Conservation (phyloP, 1,140 invertebrate species). For the Eurosta solidaginis region DNA sequence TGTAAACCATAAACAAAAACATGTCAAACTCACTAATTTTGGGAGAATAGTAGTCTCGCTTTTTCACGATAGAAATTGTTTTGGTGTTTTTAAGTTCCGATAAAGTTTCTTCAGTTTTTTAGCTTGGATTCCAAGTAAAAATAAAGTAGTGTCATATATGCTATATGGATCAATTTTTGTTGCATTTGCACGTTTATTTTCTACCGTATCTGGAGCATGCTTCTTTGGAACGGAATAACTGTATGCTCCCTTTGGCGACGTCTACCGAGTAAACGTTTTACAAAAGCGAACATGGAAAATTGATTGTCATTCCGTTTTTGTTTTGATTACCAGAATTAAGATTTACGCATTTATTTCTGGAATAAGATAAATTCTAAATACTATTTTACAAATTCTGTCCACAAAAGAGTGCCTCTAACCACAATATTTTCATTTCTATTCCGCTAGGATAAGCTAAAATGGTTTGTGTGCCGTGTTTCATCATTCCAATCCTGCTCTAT, state of each 20-base stretch:
- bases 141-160: too few relatives aligned
- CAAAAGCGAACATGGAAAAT: not conserved
- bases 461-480: slow-evolving; percentile 80
- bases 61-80: too few relatives aligned
- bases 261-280: not conserved
- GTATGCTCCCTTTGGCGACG: not conserved
- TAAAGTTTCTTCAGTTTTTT: too few relatives aligned
- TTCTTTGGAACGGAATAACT: too few relatives aligned
- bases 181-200: too few relatives aligned
- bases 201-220: too few relatives aligned
- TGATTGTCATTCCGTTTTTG: not conserved
- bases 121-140: too few relatives aligned
- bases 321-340: not conserved
- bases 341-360: not conserved
- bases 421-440: not conserved
- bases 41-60: too few relatives aligned
- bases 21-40: too few relatives aligned
- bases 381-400: not conserved
- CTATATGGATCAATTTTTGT: too few relatives aligned
- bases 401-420: not conserved
- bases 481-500: slow-evolving; percentile 74
- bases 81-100: too few relatives aligned
- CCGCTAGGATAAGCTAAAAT: slow-evolving; percentile 56
- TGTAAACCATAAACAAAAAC: too few relatives aligned
- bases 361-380: not conserved